Evolutionary conservation across 2,797 vertebrate genomes (phyloP).

Genomic region (Diplodus puntazzo): DNA sequence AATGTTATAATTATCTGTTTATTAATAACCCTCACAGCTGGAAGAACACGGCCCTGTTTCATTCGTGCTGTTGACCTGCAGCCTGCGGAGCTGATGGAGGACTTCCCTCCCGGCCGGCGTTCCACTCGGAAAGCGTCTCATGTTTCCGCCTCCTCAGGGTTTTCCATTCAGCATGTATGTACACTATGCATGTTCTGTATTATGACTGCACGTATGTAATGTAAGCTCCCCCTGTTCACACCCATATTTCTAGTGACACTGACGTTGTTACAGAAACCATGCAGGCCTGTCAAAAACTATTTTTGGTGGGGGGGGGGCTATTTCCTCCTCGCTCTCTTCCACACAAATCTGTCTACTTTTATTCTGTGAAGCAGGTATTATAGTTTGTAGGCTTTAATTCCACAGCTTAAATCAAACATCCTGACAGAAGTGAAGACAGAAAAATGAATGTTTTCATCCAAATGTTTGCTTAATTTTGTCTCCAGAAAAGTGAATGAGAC

Average conservation of each 20-base stretch:
- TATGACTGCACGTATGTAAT: neutral
- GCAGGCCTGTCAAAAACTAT: neutral
- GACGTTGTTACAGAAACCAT: neutral
- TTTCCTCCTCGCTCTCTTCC: neutral
- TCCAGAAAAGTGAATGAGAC: too few species aligned
- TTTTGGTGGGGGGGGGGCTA: neutral
- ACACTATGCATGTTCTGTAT: constrained; percentile 26
- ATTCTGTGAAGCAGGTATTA: too few species aligned
- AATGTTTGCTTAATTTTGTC: neutral
- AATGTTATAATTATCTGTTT: neutral
- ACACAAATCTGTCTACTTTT: neutral
- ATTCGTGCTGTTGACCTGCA: too few species aligned
- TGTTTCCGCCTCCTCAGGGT: constrained; percentile 25
- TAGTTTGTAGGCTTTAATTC: neutral
- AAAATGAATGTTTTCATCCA: neutral
- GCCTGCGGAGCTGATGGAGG: constrained; percentile 13
- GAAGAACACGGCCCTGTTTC: too few species aligned
- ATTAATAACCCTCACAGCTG: neutral
- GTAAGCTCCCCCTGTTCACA: neutral
- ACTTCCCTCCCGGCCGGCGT: constrained; percentile 11
- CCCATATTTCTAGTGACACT: neutral
- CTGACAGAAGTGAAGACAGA: neutral
- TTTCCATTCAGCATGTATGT: constrained; percentile 31
- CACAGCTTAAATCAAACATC: neutral
- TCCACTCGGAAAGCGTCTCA: constrained; percentile 16